phyloP scores from a whole-genome alignment of 92 coral and sea anemone species.

The Umimayanthus chanpuru region DNA sequence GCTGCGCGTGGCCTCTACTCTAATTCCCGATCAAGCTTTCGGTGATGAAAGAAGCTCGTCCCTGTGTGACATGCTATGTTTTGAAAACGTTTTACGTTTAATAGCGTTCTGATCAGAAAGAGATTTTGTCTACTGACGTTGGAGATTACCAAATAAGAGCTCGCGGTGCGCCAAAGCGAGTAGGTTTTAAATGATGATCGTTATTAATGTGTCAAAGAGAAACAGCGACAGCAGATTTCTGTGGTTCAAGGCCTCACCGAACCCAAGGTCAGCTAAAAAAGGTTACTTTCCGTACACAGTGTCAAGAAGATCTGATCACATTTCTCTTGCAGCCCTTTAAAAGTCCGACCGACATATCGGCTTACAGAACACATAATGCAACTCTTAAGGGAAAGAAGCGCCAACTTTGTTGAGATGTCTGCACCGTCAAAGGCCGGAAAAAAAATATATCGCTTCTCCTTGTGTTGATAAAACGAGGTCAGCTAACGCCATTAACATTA shows the following conservation, averaged over 20 bases:
- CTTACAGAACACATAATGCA: constrained; percentile 59
- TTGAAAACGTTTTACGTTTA: background rate
- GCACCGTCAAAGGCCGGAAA: background rate
- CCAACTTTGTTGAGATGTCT: constrained; percentile 15
- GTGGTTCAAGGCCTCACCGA: background rate
- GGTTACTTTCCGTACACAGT: background rate
- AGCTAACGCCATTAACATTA: constrained; percentile 22
- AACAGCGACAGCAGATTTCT: background rate
- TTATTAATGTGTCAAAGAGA: background rate
- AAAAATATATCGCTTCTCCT: constrained; percentile 18
- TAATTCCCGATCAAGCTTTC: background rate
- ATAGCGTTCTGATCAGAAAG: background rate
- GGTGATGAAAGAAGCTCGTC: constrained; percentile 12
- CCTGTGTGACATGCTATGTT: constrained; percentile 18
- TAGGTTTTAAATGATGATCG: background rate
- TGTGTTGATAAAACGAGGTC: constrained; percentile 32
- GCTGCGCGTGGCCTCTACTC: background rate
- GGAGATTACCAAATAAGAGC: background rate
- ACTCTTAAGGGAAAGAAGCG: constrained; percentile 38
- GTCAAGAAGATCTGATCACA: constrained; percentile 19
- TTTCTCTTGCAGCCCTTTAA: constrained; percentile 16
- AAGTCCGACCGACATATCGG: constrained; percentile 52
- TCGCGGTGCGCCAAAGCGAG: background rate
- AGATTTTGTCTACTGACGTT: background rate
- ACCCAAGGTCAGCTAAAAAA: background rate